Conservation (phyloP, 2,113 vertebrate genomes). For the Cettia cetti region DNA sequence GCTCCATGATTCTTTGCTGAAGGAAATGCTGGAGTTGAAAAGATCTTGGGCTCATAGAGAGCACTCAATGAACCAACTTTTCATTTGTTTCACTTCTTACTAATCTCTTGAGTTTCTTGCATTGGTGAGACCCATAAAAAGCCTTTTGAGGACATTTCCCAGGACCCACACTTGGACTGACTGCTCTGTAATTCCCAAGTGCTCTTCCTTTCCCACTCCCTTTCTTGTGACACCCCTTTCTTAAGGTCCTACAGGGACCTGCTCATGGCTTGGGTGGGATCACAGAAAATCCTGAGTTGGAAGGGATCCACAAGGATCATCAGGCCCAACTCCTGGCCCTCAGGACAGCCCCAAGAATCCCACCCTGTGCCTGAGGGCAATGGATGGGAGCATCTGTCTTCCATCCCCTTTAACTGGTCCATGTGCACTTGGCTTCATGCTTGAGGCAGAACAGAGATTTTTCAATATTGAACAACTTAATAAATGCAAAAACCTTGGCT, state of each 20-base stretch:
- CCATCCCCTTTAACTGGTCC: background rate
- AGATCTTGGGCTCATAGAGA: background rate
- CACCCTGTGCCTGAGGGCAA: background rate
- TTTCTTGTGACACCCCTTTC: background rate
- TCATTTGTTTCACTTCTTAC: background rate
- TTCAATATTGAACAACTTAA: background rate
- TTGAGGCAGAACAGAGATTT: background rate
- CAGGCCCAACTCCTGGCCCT: background rate
- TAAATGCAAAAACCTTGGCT: background rate
- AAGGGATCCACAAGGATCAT: background rate
- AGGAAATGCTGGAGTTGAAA: background rate
- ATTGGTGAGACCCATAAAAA: background rate
- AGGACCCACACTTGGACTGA: background rate
- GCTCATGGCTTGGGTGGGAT: background rate
- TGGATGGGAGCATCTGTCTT: no score
- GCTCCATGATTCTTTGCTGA: background rate
- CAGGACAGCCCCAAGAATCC: background rate
- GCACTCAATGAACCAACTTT: background rate
- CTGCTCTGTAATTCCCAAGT: background rate
- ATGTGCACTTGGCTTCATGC: background rate
- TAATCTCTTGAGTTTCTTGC: background rate
- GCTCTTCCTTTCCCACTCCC: background rate
- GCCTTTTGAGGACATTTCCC: background rate
- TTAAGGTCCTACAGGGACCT: background rate
- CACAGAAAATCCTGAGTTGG: background rate